A percentile compares a stretch with the other conserved stretches of the same genome.
Evolutionary conservation across 2,113 vertebrate genomes (phyloP).

Genomic region (Elachura formosa): DNA sequence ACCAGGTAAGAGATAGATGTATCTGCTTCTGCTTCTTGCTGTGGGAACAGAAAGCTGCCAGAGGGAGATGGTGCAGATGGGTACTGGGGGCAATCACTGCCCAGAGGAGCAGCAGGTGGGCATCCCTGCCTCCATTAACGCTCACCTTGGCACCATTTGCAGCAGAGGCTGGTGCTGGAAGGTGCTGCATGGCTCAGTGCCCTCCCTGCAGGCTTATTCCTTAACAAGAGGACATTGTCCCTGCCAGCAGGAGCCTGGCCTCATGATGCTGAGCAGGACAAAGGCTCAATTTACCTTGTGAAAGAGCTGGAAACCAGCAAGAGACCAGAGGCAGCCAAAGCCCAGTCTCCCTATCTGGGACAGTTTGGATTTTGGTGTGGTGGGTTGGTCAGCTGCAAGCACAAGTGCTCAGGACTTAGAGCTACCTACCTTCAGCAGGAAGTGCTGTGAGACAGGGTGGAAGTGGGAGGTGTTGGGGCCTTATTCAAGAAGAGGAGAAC

Average conservation of each 20-base stretch:
- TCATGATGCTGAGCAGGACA: conserved; percentile 11
- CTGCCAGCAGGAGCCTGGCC: background rate
- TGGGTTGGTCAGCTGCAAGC: background rate
- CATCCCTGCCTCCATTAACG: background rate
- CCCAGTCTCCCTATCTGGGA: background rate
- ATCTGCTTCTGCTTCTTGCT: background rate
- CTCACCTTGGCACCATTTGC: background rate
- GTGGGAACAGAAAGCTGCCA: background rate
- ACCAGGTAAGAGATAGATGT: background rate
- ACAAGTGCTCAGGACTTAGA: background rate
- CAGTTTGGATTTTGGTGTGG: background rate
- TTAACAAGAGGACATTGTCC: conserved; percentile 24
- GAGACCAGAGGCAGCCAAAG: background rate
- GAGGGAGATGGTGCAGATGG: background rate
- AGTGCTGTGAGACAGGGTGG: background rate
- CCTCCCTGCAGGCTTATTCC: background rate
- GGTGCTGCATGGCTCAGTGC: background rate
- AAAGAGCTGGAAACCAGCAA: conserved; percentile 4
- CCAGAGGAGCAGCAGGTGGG: background rate
- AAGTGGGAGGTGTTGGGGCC: background rate
- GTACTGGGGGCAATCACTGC: background rate
- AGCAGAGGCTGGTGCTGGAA: background rate
- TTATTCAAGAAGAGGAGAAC: background rate
- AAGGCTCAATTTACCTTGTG: conserved; percentile 12
- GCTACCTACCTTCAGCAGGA: background rate